These are phyloP conservation scores for Timandra comae DNA, from an alignment of 2,888 invertebrate species.

Conservation along the genomic window DNA sequence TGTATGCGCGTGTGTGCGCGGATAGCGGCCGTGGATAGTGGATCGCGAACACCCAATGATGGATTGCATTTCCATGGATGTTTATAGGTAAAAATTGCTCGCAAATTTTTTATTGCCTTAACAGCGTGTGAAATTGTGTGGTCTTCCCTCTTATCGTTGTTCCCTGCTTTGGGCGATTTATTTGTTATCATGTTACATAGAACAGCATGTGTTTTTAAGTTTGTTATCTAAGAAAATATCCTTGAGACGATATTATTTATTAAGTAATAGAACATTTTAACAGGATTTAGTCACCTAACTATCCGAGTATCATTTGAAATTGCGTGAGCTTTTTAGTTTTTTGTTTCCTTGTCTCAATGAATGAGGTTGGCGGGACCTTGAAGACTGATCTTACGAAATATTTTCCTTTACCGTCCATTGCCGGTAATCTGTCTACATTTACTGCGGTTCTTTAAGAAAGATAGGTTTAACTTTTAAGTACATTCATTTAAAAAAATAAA, in stretches of 20 bases:
- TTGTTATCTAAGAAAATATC: conserved; percentile 29
- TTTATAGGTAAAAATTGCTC: conserved; percentile 70
- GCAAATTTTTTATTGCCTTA: conserved; percentile 42
- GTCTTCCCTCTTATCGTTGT: conserved; percentile 27
- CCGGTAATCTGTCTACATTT: conserved; percentile 6
- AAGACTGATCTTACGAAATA: conserved; percentile 44
- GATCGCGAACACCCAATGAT: conserved; percentile 60
- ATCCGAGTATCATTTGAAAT: conserved; percentile 21
- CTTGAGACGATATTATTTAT: conserved; percentile 41
- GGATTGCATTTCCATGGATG: conserved; percentile 74
- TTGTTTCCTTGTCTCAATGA: conserved; percentile 41
- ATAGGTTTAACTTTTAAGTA: no score
- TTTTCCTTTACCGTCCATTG: conserved; percentile 45
- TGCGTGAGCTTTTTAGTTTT: conserved; percentile 35
- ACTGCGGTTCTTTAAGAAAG: neutral
- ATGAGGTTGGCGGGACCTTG: conserved; percentile 53
- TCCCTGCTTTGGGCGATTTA: conserved; percentile 31
- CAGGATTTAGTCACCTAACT: no score
- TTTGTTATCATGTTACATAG: conserved; percentile 41
- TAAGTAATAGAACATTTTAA: conserved; percentile 36
- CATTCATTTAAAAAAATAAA: no score
- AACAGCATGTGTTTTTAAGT: conserved; percentile 42
- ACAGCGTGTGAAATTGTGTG: conserved; percentile 33
- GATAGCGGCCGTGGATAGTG: conserved; percentile 55
- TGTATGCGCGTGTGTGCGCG: conserved; percentile 60